These are phyloP conservation scores for Apantesis nais DNA, from an alignment of 2,888 invertebrate genomes.

Conservation along the genomic window DNA sequence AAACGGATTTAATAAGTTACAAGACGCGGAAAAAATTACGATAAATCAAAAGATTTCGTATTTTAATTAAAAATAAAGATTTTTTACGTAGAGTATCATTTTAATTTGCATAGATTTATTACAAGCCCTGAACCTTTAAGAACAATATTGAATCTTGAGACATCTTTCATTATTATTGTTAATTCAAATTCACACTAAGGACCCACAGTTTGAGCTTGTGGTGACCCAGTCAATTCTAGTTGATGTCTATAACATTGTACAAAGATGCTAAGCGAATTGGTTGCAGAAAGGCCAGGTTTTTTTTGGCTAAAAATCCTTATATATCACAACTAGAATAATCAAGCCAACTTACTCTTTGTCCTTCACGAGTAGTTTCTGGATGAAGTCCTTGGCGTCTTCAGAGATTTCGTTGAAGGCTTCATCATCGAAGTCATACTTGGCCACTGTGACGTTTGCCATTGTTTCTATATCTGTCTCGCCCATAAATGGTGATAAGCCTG, in stretches of 20 bases:
- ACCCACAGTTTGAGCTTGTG: background rate
- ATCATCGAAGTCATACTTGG: conserved; percentile 98
- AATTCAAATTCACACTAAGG: background rate
- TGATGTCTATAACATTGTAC: background rate
- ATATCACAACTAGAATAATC: conserved; percentile 29
- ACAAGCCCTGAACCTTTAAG: conserved; percentile 23
- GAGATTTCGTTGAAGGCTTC: conserved; percentile 98
- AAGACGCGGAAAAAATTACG: conserved; percentile 16
- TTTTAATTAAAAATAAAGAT: background rate
- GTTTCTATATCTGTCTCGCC: conserved; percentile 99
- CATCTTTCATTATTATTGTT: background rate
- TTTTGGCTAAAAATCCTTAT: conserved; percentile 12
- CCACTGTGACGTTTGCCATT: conserved; percentile 99
- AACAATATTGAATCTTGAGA: background rate
- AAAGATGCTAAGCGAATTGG: background rate
- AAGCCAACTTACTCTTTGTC: conserved; percentile 92
- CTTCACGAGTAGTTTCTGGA: conserved; percentile 95
- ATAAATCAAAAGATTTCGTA: conserved; percentile 3
- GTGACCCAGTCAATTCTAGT: background rate
- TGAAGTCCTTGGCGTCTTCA: conserved; percentile 98
- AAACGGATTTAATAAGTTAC: conserved; percentile 25
- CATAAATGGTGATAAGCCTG: conserved; percentile 99
- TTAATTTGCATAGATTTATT: conserved; percentile 20
- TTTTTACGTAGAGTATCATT: conserved; percentile 21
- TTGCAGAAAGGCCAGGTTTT: conserved; percentile 27